Evolutionary conservation across 2,888 invertebrate genomes (phyloP).

Genomic region (Muschampia plurimacula): DNA sequence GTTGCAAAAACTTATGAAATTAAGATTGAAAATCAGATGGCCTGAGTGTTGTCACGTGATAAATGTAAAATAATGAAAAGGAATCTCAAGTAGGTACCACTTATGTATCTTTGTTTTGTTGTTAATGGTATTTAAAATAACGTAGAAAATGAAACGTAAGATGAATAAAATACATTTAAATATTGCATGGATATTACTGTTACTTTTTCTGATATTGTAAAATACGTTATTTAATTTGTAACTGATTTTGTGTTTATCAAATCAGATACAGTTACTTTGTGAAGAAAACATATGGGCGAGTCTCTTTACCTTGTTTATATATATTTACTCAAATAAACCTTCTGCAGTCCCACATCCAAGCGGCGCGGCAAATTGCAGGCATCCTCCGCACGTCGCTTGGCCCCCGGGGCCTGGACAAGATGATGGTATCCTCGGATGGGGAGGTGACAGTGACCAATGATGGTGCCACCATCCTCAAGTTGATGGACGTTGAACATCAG

Average conservation of each 20-base stretch:
- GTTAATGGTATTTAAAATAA: too few species aligned
- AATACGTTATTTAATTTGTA: too few species aligned
- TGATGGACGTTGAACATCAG: constrained; percentile 99
- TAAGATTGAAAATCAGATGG: background rate
- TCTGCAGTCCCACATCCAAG: constrained; percentile 97
- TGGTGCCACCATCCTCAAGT: constrained; percentile 99
- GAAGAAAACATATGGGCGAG: too few species aligned
- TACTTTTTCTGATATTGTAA: too few species aligned
- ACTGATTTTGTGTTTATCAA: too few species aligned
- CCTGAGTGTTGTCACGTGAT: background rate
- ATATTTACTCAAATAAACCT: too few species aligned
- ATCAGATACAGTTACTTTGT: too few species aligned
- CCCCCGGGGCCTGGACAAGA: constrained; percentile 98
- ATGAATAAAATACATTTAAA: too few species aligned
- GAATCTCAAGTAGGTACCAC: background rate
- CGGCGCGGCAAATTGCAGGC: constrained; percentile 96
- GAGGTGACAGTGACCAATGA: constrained; percentile 99
- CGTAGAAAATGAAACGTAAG: too few species aligned
- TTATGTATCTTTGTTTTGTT: too few species aligned
- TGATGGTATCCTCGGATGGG: constrained; percentile 98
- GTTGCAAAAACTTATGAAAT: background rate
- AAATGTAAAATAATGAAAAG: background rate
- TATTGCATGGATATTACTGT: too few species aligned
- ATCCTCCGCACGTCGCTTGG: constrained; percentile 97
- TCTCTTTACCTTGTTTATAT: too few species aligned